A percentile compares a stretch with the other conserved stretches of the same genome.
Evolutionary conservation across 2,888 invertebrate species (phyloP).

Genomic region (Polietes domitor): DNA sequence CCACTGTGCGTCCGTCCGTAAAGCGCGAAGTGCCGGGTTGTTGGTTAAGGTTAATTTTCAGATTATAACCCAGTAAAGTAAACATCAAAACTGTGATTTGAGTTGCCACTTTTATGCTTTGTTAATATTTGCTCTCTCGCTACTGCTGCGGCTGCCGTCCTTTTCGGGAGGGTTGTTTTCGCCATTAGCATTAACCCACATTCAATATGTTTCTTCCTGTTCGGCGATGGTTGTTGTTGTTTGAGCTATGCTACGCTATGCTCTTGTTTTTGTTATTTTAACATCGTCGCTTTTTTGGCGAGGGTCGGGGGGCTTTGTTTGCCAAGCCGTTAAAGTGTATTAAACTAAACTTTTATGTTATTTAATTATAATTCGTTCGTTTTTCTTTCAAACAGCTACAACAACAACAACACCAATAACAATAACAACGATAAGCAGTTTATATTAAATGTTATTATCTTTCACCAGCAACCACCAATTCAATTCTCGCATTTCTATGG

Average conservation of each 20-base stretch:
- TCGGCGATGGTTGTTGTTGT: background rate
- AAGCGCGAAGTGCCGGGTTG: conserved; percentile 22
- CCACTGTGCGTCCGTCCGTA: background rate
- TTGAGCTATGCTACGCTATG: background rate
- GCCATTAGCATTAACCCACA: conserved; percentile 39
- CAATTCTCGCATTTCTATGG: background rate
- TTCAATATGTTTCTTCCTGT: conserved; percentile 28
- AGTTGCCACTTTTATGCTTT: conserved; percentile 32
- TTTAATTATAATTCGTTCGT: conserved; percentile 57
- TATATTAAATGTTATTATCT: conserved; percentile 54
- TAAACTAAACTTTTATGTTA: conserved; percentile 74
- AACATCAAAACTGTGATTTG: conserved; percentile 52
- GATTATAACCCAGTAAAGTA: conserved; percentile 62
- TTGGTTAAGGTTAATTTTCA: conserved; percentile 61
- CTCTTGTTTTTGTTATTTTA: conserved; percentile 33
- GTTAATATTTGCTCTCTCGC: conserved; percentile 24
- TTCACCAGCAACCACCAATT: conserved; percentile 37
- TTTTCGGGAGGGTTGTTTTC: conserved; percentile 31
- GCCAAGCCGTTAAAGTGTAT: conserved; percentile 78
- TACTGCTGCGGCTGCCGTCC: background rate
- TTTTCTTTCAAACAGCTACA: conserved; percentile 68
- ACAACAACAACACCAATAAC: conserved; percentile 70
- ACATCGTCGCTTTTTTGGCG: conserved; percentile 67
- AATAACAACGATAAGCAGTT: conserved; percentile 55
- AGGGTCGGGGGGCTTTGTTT: conserved; percentile 75